Base-by-base conservation (phyloP, 1,140 invertebrate genomes). In the Stegodyphus dumicola region DNA sequence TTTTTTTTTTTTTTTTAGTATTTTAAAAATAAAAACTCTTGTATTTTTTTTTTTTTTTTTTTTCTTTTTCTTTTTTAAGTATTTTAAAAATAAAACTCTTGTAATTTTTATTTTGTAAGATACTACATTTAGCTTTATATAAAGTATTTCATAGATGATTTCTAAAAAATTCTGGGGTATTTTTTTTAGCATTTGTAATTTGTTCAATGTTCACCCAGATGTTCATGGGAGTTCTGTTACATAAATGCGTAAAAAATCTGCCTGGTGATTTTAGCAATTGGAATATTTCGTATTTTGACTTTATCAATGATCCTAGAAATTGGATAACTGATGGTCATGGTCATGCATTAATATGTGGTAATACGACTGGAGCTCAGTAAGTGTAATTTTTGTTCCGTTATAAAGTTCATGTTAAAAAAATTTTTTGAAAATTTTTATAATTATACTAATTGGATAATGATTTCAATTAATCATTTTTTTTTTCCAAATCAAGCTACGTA, bases 221-320 rank as follows among this genome's bases (percentile, higher is more conserved):
- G 49, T 81, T 73, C 73, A 71, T n/a, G 52, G 78, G 69, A 6
- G 33, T 81, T 11, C 73, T 81, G n/a, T 52, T 17, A 10, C 52
- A 81, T 60, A 81, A 81, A 81, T 81, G 78, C 73, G 78, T 81
- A n/a, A 52, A 33, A 65, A 33, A 73, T 5, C 15, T 73, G 33
- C 33, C 33, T 33, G 3, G 33, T 33, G 33, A 33, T 69, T 54
- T 77, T 54, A 17, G n/a, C 15, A 33, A 13, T 5, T 69, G 9
- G 15, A 60, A 60, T 13, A 65, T 71, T 60, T 73, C 78, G 33
- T 81, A 81, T 48, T 48, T n/a, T 56, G 15, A 81, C 1, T 73
- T 73, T 51, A 73, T 81, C 33, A 2, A 64, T 33, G 51, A 73
- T 71, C 1, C 10, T 33, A 13, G 10, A 15, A 81, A 81, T 51